Percentiles rank a stretch among this genome's conserved stretches.
Evolutionary conservation across 2,113 vertebrate genomes (phyloP).

Genomic region (Xerus inauris): DNA sequence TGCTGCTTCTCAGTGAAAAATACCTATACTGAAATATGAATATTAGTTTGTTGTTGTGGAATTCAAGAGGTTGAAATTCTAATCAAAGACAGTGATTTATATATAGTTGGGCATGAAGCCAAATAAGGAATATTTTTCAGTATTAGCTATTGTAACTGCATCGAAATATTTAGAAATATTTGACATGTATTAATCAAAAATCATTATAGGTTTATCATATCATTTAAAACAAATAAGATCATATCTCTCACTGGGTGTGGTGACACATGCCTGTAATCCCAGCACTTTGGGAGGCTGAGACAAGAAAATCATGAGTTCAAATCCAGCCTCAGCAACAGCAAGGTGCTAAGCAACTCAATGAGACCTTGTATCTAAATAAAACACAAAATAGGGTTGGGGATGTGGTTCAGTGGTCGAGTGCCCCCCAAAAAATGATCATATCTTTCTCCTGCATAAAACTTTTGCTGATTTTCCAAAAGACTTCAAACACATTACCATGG

Average conservation of each 20-base stretch:
- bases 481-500: not conserved
- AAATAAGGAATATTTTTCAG: slow-evolving; percentile 19
- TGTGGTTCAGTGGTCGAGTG: too few relatives aligned
- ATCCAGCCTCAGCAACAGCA: too few relatives aligned
- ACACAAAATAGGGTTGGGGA: too few relatives aligned
- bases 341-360: too few relatives aligned
- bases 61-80: not conserved
- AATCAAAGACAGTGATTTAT: slow-evolving; percentile 19
- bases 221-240: slow-evolving; percentile 28
- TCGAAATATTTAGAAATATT: slow-evolving; percentile 20
- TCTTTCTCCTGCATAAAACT: not conserved
- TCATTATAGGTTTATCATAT: not conserved
- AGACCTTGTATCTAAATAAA: too few relatives aligned
- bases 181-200: slow-evolving; percentile 38
- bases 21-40: not conserved
- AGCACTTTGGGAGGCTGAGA: too few relatives aligned
- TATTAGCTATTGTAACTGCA: not conserved
- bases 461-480: not conserved
- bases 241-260: too few relatives aligned
- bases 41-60: slow-evolving; percentile 12
- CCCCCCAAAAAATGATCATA: too few relatives aligned
- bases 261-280: too few relatives aligned
- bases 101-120: not conserved
- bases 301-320: too few relatives aligned
- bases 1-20: not conserved